Base-by-base conservation (phyloP, 2,113 vertebrate genomes). In the Cettia cetti region DNA sequence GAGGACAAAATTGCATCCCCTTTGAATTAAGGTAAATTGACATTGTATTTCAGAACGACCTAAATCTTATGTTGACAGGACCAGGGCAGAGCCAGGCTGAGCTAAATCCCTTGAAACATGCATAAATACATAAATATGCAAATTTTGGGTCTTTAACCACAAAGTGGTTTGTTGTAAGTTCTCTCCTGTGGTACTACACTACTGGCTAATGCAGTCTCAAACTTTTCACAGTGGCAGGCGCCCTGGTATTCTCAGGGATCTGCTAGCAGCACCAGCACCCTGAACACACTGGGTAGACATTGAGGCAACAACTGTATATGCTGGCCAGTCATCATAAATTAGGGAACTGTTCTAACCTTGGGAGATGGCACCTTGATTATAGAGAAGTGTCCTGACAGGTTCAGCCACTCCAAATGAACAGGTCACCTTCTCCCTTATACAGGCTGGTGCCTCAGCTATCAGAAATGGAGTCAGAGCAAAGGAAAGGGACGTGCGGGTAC, bases 11-110 rank as follows among this genome's bases (percentile, higher is more conserved):
- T 21, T 61, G 3, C 66, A 71, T 49, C 57, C 39, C 42, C 57
- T 86, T 71, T 7, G 2, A 71, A 94, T 76, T 71, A 80, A 71
- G 42, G 45, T 76, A 76, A 85, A 80, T 22, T 66, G 66, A 82
- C 76, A 57, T 10, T 70, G 42, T 83, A 71, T 24, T 72, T 87
- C 53, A 79, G 70, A 90, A 92, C 17, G 9, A 47, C 26, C 69
- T 89, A 65, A 90, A 56, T 81, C 53, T 93, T 69, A 68, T 69
- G 9, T 76, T 71, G 26, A 76, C 31, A 66, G 22, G 81, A 79
- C 33, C 35, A 31, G 71, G 65, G n/a, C 31, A 78, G 37, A 87
- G 16, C 2, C 27, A 87, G 54, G 23, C 52, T 91, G 16, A 89
- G 20, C 19, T 61, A 84, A 92, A 81, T 44, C 50, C 60, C 37